Evolutionary conservation across 2,888 invertebrate species (phyloP), one percentile per base, ranked within the genome.

Genomic region (Dendrolimus houi): DNA sequence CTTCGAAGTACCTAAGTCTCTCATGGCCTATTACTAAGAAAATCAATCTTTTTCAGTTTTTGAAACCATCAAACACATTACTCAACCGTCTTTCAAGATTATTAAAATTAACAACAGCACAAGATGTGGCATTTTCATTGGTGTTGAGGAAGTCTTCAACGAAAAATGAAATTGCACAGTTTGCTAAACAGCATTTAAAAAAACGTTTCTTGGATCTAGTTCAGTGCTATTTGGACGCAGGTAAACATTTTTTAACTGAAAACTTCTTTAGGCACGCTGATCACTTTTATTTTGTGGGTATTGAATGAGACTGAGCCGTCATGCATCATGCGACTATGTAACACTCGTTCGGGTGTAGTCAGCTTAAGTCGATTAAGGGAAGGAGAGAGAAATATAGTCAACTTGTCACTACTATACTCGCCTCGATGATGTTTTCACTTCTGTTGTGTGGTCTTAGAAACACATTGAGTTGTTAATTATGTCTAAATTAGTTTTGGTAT

Each of bases 71-170:
- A 69, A 92, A 94, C 70, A 95, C 96, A 81, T 93, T 98, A 80
- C 94, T 98, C 81, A 92, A 93, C 75, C 95, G 96, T 79, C 92
- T 98, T 72, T 95, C 96, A 85, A 95, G 96, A 92, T 93, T 96
- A 74, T 93, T 98, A 75, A 95, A 95, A 81, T 93, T 98, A 75
- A 95, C 95, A 62, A 94, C 96, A 70, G 95, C 97, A 55, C 97
- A 98, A 88, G 98, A 98, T 92, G 96, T 98, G 75, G 95, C 96
- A 56, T 95, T 98, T 85, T 96, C 96, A 59, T 92, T 98, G 74
- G 95, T 96, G 62, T 90, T 98, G 65, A 93, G 95, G 68, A 81
- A 96, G 64, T 94, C 96, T 77, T 97, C 97, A 14, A 92, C 94
- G 54, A 95, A 95, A 81, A 77, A 93, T 55, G 97, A 98, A 72